phyloP scores from a whole-genome alignment of 2,888 invertebrate species.

The Mylabris sibirica region DNA sequence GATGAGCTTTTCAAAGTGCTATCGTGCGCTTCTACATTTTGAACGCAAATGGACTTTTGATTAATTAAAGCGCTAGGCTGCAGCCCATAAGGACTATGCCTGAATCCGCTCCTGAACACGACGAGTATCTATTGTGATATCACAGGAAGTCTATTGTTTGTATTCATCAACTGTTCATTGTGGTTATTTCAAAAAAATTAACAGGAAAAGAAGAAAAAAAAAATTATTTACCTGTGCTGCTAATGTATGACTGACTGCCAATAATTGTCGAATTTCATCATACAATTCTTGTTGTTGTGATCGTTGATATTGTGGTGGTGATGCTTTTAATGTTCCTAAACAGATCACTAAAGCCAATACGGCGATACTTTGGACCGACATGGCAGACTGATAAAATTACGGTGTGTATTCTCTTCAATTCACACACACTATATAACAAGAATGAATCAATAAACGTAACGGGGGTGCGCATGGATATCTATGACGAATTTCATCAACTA shows the following conservation, averaged over 20 bases:
- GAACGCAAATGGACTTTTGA: no score
- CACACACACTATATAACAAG: not conserved
- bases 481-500: no score
- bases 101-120: no score
- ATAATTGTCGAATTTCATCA: slow-evolving; percentile 64
- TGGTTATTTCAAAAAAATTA: no score
- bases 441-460: not conserved
- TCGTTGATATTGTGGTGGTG: slow-evolving; percentile 30
- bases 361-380: slow-evolving; percentile 54
- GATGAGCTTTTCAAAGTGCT: no score
- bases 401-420: not conserved
- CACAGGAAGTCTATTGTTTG: not conserved
- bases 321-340: slow-evolving; percentile 39
- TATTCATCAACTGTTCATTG: not conserved
- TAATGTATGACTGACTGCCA: slow-evolving; percentile 58
- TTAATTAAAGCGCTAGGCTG: no score
- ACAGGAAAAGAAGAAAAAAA: not conserved
- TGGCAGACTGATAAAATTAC: slow-evolving; percentile 42
- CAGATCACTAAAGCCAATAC: slow-evolving; percentile 46
- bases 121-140: not conserved
- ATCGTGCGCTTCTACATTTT: no score
- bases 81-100: no score
- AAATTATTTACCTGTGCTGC: slow-evolving; percentile 51
- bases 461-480: slow-evolving; percentile 5
- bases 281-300: slow-evolving; percentile 60